Base-by-base conservation (phyloP, 2,113 vertebrate genomes). In the Ceratotherium simum region DNA sequence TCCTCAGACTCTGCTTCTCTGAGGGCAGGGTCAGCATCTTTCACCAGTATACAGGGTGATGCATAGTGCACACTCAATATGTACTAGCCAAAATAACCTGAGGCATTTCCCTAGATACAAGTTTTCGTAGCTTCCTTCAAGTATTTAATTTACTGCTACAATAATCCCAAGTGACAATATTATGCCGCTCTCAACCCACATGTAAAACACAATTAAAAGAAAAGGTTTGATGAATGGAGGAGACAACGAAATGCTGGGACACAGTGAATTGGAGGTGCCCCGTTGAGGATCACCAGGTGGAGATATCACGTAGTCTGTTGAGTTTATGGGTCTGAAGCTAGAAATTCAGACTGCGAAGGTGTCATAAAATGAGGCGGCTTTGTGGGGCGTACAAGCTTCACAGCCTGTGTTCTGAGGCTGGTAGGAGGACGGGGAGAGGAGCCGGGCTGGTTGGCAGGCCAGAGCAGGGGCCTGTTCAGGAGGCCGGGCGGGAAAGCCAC, bases 21-120 rank as follows among this genome's bases (percentile, higher is more conserved):
- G 29, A 31, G 6, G 25, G n/a, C 8, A 29, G 13, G 27, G 27
- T 31, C 39, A 2, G 16, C 36, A 12, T 3, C 36, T 83, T 42
- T 31, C 27, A 10, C 31, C 58, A 20, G 36, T 8, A 31, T 1
- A 18, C 5, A 7, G 16, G 7, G 27, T 31, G 39, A 42, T 3
- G 10, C 9, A 2, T 7, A 3, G 6, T 64, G 27, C 5, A 31
- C 9, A 4, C 58, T 42, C 17, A 25, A 8, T 1, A 2, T 2
- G 25, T 42, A 42, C 36, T 39, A 16, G 4, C n/a, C 29, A 14
- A 17, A 29, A 29, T 23, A 29, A 10, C 10, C 17, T 56, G 25
- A 36, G 7, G 17, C 5, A 4, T 46, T 31, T 17, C 20, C 42
- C 80, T 46, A 31, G 29, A 64, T 31, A 27, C 27, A 46, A 31